Evolutionary conservation across 2,797 vertebrate genomes (phyloP), one percentile per base, ranked within the genome.

Genomic region (Chromis chromis): DNA sequence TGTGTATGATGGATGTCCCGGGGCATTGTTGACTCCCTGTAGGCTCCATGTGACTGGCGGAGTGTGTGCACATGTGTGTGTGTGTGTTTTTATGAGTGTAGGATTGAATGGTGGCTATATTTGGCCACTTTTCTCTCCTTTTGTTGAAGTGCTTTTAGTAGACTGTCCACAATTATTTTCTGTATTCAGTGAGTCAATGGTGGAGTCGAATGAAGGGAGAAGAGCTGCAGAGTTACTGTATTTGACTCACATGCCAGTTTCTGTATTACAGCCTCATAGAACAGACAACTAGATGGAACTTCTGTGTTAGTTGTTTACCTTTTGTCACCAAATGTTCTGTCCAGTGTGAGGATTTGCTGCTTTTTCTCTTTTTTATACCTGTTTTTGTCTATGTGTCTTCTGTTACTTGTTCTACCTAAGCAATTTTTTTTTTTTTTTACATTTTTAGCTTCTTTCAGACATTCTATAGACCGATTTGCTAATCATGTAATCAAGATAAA

Each of bases 71-170:
- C 76, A 54, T 61, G 62, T 36, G 62, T 71, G 71, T 67, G 46
- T 72, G 62, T 71, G 71, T 65, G 46, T 74, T 36, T 64, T 28
- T 65, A 44, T 79, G 64, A 55, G 65, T 49, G 27, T 69, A 27
- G 73, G 53, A 31, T 24, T 86, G 78, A 85, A 82, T 81, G 39
- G 70, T 56, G 22, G 72, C 70, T 88, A 87, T 88, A 74, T 85
- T 84, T 83, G 78, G 55, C 64, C 3, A 42, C 58, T 46, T 76
- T 52, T 52, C 21, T 66, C 33, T 72, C 4, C 28, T 76, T 57
- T 52, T 59, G 24, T 57, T 33, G 16, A 7, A 28, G 67, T 17
- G 42, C 60, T 64, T 80, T 80, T 70, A 75, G 28, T 49, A 17
- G 65, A 63, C 39, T 42, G 39, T 70, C 54, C 36, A 39, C 44